Percentiles rank a stretch among this genome's conserved stretches.
Conservation (phyloP, 1,140 invertebrate species). For the Stegodyphus mimosarum region DNA sequence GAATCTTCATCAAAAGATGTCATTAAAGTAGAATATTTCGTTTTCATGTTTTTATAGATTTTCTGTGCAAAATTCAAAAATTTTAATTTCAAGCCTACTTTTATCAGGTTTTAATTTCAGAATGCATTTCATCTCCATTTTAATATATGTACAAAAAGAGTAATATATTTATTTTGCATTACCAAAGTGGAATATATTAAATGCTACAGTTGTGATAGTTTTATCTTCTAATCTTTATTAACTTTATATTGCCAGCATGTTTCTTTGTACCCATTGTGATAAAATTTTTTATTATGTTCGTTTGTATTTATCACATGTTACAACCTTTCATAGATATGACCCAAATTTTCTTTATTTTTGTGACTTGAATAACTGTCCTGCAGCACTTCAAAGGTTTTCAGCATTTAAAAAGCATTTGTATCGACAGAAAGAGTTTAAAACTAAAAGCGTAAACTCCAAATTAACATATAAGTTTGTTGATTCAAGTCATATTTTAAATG, state of each 20-base stretch:
- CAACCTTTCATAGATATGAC: background rate
- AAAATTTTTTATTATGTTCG: background rate
- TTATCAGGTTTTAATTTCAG: too few species aligned
- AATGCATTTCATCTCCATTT: too few species aligned
- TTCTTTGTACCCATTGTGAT: background rate
- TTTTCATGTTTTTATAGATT: too few species aligned
- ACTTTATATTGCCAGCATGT: background rate
- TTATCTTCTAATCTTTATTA: too few species aligned
- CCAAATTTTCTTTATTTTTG: background rate
- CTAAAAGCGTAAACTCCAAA: background rate
- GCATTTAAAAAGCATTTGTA: background rate
- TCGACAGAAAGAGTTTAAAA: background rate
- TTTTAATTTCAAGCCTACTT: too few species aligned
- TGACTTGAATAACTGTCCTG: background rate
- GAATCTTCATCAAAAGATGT: too few species aligned
- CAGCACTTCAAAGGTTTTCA: background rate
- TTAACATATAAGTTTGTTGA: background rate
- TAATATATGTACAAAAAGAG: too few species aligned
- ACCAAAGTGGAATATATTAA: too few species aligned
- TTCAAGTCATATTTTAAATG: background rate
- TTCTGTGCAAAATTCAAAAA: too few species aligned
- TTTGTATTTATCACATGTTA: background rate
- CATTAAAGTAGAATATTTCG: too few species aligned
- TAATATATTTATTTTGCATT: too few species aligned
- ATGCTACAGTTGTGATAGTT: too few species aligned